phyloP scores from a whole-genome alignment of 2,797 vertebrate genomes.

The Ambastaia sidthimunki region DNA sequence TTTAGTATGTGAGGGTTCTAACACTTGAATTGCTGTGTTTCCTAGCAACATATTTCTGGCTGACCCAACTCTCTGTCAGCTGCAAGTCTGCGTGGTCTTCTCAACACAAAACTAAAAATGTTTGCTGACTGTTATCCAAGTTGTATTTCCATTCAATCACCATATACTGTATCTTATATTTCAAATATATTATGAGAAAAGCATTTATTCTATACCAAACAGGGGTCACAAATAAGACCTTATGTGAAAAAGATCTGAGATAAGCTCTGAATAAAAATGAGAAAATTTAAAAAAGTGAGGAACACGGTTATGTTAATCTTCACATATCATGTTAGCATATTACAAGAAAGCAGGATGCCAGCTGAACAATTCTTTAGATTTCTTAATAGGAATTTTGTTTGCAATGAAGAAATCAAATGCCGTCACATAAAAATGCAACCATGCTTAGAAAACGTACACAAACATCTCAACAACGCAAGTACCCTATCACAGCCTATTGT shows the following conservation, averaged over 20 bases:
- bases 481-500: neutral
- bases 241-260: no score
- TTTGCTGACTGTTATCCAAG: constrained; percentile 28
- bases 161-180: no score
- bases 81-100: constrained; percentile 43
- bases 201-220: constrained; percentile 14
- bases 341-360: neutral
- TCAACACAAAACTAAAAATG: constrained; percentile 34
- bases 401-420: constrained; percentile 24
- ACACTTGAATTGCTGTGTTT: constrained; percentile 47
- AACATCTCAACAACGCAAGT: neutral
- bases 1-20: constrained; percentile 49
- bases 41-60: constrained; percentile 57
- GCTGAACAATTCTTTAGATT: constrained; percentile 16
- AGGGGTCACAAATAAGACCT: neutral
- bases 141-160: neutral
- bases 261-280: neutral
- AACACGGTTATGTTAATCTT: constrained; percentile 14
- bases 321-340: neutral
- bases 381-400: constrained; percentile 40
- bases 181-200: neutral
- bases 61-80: constrained; percentile 24
- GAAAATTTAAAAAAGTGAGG: neutral
- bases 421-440: constrained; percentile 1
- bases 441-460: neutral